These are phyloP conservation scores for Athripsodes cinereus DNA, from an alignment of 2,888 invertebrate genomes.

Conservation along the genomic window DNA sequence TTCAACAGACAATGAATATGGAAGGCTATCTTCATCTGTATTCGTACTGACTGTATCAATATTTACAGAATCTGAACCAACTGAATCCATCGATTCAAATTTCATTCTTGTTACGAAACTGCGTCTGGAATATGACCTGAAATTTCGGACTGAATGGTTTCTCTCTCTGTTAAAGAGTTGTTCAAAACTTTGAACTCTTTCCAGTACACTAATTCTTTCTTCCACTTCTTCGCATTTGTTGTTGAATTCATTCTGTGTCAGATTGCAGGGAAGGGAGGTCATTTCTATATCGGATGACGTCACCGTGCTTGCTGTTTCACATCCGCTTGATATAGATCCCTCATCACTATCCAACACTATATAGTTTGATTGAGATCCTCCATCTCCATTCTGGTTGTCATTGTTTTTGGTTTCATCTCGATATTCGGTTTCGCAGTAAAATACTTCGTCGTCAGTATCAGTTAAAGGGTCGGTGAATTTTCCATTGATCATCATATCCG, in stretches of 20 bases:
- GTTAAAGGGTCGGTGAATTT: constrained; percentile 27
- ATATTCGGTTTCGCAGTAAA: constrained; percentile 30
- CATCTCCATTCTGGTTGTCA: constrained; percentile 33
- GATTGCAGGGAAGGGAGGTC: constrained; percentile 43
- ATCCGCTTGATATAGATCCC: constrained; percentile 73
- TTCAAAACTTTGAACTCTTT: constrained; percentile 32
- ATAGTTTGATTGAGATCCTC: constrained; percentile 38
- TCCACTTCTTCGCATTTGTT: constrained; percentile 39
- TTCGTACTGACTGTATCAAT: constrained; percentile 15
- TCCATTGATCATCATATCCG: constrained; percentile 35
- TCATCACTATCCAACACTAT: constrained; percentile 63
- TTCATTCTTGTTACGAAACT: constrained; percentile 28
- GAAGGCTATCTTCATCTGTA: constrained; percentile 22
- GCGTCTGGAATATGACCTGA: constrained; percentile 17
- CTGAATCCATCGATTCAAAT: constrained; percentile 30
- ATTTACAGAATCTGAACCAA: constrained; percentile 28
- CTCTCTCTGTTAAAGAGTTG: constrained; percentile 23
- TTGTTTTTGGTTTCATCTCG: constrained; percentile 32
- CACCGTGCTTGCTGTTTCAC: constrained; percentile 72
- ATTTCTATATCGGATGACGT: constrained; percentile 54
- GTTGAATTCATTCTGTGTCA: constrained; percentile 40
- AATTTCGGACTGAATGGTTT: constrained; percentile 14
- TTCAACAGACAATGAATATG: constrained; percentile 16
- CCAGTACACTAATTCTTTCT: constrained; percentile 35
- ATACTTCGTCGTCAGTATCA: constrained; percentile 34